phyloP scores from a whole-genome alignment of 2,113 vertebrate genomes.

The Hymenochirus boettgeri region DNA sequence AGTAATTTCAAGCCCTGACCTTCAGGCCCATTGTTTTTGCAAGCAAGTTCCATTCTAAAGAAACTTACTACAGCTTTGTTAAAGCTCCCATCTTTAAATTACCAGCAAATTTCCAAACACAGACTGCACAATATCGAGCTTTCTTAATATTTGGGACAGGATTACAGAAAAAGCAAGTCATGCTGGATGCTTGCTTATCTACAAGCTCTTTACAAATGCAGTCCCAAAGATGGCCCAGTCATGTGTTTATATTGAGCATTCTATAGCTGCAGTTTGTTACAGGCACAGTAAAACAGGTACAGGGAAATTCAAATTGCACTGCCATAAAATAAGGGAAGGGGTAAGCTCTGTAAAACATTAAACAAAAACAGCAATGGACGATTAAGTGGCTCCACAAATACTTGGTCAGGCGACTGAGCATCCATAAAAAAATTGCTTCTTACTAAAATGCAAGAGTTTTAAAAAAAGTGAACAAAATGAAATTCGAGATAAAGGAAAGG shows the following conservation, averaged over 20 bases:
- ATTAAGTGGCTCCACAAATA: conserved; percentile 76
- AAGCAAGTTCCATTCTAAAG: not conserved
- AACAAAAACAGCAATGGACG: conserved; percentile 70
- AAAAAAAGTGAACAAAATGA: conserved; percentile 80
- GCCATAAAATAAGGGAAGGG: conserved; percentile 66
- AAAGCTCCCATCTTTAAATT: not conserved
- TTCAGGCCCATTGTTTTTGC: not conserved
- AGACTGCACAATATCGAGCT: conserved; percentile 5
- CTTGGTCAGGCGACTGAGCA: conserved; percentile 77
- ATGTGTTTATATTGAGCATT: conserved; percentile 50
- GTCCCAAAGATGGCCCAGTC: not conserved
- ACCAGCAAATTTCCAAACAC: conserved; percentile 3
- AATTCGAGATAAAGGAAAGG: conserved; percentile 75
- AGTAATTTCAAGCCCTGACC: not conserved
- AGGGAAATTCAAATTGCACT: conserved; percentile 70
- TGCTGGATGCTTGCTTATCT: conserved; percentile 1
- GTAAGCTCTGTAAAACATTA: conserved; percentile 45
- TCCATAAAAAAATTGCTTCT: conserved; percentile 79
- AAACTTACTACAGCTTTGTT: not conserved
- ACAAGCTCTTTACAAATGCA: not conserved
- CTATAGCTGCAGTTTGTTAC: conserved; percentile 81
- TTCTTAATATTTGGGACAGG: not conserved
- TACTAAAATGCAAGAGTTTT: conserved; percentile 94
- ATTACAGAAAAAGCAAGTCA: conserved; percentile 3
- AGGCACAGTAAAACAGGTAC: conserved; percentile 72